Base-by-base conservation (phyloP, 2,113 vertebrate genomes). In the Paralichthys olivaceus region DNA sequence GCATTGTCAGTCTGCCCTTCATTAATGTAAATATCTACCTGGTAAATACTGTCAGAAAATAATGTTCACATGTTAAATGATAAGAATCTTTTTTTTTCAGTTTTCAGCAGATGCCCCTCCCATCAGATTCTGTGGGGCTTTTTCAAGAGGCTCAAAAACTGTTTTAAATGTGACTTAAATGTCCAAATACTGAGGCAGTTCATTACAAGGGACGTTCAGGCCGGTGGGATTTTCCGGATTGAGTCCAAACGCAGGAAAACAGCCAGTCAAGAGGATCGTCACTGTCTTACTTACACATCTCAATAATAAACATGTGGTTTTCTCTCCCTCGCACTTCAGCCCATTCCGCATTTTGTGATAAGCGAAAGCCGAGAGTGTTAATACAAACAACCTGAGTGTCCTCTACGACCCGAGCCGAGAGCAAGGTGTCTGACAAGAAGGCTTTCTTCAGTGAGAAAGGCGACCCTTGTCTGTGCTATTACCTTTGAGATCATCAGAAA, bases 351-450 rank as follows among this genome's bases (percentile, higher is more conserved):
- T 65, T n/a, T 66, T 20, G 54, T 54, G 12, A 81, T 61, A 69
- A 43, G n/a, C 47, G 47, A 75, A 76, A 72, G 58, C 49, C 40
- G 17, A 23, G 66, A 67, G 60, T 34, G 32, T 63, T 66, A 53
- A 59, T 56, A 77, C 68, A 83, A 84, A 86, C 79, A 79, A 83
- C 84, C 89, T 88, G 84, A 85, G 75, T 73, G 69, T 84, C 79
- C 74, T 57, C 66, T 59, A 22, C 70, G 54, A 76, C 63, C 64
- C 53, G 17, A 75, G 75, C 71, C 55, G 37, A 57, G 64, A 81
- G 76, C 78, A 28, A 72, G 75, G 72, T 65, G 71, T 73, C 71
- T 87, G 77, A 53, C 63, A 60, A 53, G 74, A 71, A 25, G 40
- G 53, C 74, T 71, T 78, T 73, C 75, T 76, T 83, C 65, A 65